Base-by-base conservation (phyloP, 2,797 vertebrate genomes). In the Sciaenops ocellatus region DNA sequence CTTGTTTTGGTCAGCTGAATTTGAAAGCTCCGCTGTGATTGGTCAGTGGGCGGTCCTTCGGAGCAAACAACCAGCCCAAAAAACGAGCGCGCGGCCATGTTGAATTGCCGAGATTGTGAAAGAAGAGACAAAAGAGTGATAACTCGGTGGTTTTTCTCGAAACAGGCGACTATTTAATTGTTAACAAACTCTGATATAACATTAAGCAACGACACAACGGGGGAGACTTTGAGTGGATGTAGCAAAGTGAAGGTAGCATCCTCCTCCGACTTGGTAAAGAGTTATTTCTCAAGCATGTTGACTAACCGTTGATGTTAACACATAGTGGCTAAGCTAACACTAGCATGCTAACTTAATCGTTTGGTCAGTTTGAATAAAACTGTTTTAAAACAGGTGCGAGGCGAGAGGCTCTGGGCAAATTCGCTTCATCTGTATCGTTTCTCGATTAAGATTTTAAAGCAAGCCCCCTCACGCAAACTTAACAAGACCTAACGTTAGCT, bases 51-150 rank as follows among this genome's bases (percentile, higher is more conserved):
- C 52, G 71, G 61, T 28, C 22, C 73, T 48, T 62, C 1, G 69
- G 30, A 15, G 73, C 73, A 76, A 83, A 70, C 80, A 71, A 64
- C 76, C 85, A 84, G 78, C 85, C 85, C 83, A 82, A 90, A 90
- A 92, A 86, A 82, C 78, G 79, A 91, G 71, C 73, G 89, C 89
- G 90, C 92, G 92, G 95, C 95, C 94, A 95, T 95, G 85, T 95
- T 95, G 90, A 93, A 92, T 92, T 89, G 55, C 79, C 80, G 83
- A 86, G 87, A 85, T 81, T 86, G 73, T 86, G 65, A 86, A 85
- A 91, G 85, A 90, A 79, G 82, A 94, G 85, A 93, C 93, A 94
- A 94, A 93, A 94, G 90, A 86, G 56, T 22, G 66, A 71, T 22
- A 84, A 89, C 64, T 88, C 69, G 48, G 42, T 62, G 73, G 61